phyloP scores from a whole-genome alignment of 2,113 vertebrate genomes.

The Tretioscincus oriximinensis region DNA sequence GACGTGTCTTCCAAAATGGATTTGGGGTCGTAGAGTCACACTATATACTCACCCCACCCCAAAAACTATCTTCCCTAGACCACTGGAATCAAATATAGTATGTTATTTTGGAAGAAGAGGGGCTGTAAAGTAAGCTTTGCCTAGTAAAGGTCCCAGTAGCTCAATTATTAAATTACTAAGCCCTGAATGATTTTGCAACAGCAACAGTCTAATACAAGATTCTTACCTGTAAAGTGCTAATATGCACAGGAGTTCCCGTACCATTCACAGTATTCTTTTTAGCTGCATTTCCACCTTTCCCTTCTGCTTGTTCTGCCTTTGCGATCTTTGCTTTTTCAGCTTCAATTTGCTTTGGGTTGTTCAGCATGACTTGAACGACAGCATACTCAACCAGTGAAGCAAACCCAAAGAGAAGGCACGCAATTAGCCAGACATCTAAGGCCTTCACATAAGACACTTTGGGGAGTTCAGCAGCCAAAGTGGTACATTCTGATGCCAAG shows the following conservation, averaged over 20 bases:
- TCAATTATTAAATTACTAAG: not conserved
- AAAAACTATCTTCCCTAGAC: no score
- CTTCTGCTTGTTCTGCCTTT: conserved; percentile 84
- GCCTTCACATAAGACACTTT: conserved; percentile 99
- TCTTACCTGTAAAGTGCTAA: conserved; percentile 95
- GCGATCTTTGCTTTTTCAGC: conserved; percentile 93
- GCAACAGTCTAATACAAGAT: not conserved
- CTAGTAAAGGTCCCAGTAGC: conserved; percentile 4
- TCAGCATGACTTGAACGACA: conserved; percentile 96
- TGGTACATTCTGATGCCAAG: conserved; percentile 96
- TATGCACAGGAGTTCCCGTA: conserved; percentile 91
- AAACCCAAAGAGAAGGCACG: conserved; percentile 97
- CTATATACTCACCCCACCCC: no score
- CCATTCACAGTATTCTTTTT: conserved; percentile 92
- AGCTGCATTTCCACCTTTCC: conserved; percentile 76
- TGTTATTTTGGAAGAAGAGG: conserved; percentile 2
- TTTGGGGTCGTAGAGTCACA: no score
- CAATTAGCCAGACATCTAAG: conserved; percentile 96
- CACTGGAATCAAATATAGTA: conserved; percentile 4
- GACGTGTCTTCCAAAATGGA: no score
- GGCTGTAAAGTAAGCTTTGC: not conserved
- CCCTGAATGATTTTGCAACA: not conserved
- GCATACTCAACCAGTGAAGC: conserved; percentile 97
- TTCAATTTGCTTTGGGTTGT: conserved; percentile 93
- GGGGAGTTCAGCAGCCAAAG: conserved; percentile 92